A percentile compares a stretch with the other conserved stretches of the same genome.
These are phyloP conservation scores for Nematopogon swammerdamellus DNA, from an alignment of 2,888 invertebrate genomes.

Conservation along the genomic window DNA sequence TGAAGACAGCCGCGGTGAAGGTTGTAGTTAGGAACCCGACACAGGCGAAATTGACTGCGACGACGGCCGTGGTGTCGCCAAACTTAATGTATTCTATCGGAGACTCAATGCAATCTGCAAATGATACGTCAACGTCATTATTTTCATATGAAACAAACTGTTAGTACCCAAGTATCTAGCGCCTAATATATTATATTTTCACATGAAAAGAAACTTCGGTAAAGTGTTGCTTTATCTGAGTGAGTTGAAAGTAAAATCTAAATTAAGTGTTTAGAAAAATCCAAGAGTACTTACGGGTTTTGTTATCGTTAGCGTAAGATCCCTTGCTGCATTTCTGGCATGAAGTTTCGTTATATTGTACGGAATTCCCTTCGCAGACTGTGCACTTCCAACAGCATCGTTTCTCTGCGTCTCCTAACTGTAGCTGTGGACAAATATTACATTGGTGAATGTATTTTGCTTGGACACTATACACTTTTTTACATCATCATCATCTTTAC, in stretches of 20 bases:
- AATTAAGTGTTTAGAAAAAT: no score
- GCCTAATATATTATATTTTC: no score
- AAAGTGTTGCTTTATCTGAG: no score
- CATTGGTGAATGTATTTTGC: slow-evolving; percentile 34
- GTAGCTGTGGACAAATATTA: slow-evolving; percentile 18
- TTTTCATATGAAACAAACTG: no score
- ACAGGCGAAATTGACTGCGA: slow-evolving; percentile 55
- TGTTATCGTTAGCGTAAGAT: slow-evolving; percentile 60
- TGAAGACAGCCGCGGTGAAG: slow-evolving; percentile 59
- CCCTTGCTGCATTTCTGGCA: slow-evolving; percentile 62
- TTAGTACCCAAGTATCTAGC: no score
- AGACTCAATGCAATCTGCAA: slow-evolving; percentile 55
- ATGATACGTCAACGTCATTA: no score
- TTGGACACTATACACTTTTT: no score
- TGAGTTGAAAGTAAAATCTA: no score
- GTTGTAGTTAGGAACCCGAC: slow-evolving; percentile 62
- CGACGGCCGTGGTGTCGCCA: slow-evolving; percentile 60
- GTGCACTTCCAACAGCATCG: slow-evolving; percentile 78
- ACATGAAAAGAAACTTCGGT: no score
- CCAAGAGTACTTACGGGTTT: slow-evolving; percentile 51
- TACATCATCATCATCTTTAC: no score
- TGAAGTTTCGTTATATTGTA: slow-evolving; percentile 53
- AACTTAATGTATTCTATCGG: slow-evolving; percentile 61
- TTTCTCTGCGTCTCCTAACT: slow-evolving; percentile 58
- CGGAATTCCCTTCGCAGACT: slow-evolving; percentile 61